Percentiles rank a stretch among this genome's conserved stretches.
These are phyloP conservation scores for Folsomia candida DNA, from an alignment of 2,888 invertebrate genomes.

Conservation along the genomic window DNA sequence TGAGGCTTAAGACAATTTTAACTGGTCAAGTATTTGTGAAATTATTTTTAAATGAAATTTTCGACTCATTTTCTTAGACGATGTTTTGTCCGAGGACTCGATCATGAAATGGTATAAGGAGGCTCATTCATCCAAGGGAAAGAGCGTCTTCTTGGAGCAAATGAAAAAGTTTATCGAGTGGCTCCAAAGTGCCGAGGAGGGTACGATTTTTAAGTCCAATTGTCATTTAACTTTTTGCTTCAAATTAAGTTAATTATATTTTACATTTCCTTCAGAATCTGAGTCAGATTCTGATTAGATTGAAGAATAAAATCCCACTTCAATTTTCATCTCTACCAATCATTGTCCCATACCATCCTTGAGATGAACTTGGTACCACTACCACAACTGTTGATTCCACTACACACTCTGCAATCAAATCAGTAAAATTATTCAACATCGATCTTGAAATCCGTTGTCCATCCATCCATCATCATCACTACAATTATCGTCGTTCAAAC, in stretches of 20 bases:
- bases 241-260: background rate
- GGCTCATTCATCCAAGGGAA: slow-evolving; percentile 88
- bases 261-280: slow-evolving; percentile 55
- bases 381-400: too few species aligned
- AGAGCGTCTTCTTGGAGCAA: slow-evolving; percentile 96
- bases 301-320: slow-evolving; percentile 53
- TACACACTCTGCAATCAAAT: slow-evolving; percentile 20
- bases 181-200: slow-evolving; percentile 94
- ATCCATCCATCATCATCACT: background rate
- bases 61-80: slow-evolving; percentile 63
- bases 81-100: slow-evolving; percentile 90
- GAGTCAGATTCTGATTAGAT: slow-evolving; percentile 65
- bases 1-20: slow-evolving; percentile 54
- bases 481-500: background rate
- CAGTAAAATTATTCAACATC: background rate
- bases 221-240: background rate
- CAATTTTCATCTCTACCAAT: slow-evolving; percentile 5
- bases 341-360: slow-evolving; percentile 6
- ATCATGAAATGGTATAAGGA: slow-evolving; percentile 96
- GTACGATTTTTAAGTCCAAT: slow-evolving; percentile 51
- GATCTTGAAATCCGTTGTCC: background rate
- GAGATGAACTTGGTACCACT: too few species aligned
- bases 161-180: slow-evolving; percentile 97
- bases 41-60: slow-evolving; percentile 8
- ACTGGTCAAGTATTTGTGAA: background rate